Conservation (phyloP, 2,888 invertebrate species). For the Cepaea hortensis region DNA sequence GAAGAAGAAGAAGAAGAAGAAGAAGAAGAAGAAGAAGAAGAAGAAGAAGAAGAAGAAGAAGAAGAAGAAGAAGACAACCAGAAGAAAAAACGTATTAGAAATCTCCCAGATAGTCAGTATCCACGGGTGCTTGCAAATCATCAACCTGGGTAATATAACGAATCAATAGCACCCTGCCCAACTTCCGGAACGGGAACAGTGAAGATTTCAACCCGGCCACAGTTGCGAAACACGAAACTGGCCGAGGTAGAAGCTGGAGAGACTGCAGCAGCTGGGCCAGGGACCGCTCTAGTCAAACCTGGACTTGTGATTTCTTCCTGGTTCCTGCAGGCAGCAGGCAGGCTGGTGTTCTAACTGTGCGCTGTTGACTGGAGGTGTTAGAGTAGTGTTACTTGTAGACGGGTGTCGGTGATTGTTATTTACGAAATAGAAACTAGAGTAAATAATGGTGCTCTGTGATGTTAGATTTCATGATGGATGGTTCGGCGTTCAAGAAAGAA, state of each 20-base stretch:
- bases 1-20: too few species aligned
- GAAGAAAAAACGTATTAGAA: background rate
- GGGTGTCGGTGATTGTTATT: too few species aligned
- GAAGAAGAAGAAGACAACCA: background rate
- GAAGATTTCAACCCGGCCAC: conserved; percentile 12
- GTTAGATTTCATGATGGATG: conserved; percentile 49
- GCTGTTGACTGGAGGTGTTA: background rate
- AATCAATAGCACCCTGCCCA: background rate
- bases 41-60: background rate
- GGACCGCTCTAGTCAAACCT: background rate
- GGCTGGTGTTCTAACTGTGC: background rate
- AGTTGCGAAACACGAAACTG: background rate
- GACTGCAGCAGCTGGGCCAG: background rate
- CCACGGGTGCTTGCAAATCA: too few species aligned
- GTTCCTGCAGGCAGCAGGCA: background rate
- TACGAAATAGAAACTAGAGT: too few species aligned
- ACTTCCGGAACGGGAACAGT: conserved; percentile 15
- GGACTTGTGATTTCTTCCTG: background rate
- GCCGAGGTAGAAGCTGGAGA: background rate
- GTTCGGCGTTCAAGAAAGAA: conserved; percentile 64
- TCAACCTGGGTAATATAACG: background rate
- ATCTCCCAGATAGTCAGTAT: too few species aligned
- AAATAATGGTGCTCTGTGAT: conserved; percentile 37
- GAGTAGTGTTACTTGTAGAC: background rate
- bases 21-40: background rate